Conservation (phyloP, 2,797 vertebrate species). For the Acanthopagrus latus region DNA sequence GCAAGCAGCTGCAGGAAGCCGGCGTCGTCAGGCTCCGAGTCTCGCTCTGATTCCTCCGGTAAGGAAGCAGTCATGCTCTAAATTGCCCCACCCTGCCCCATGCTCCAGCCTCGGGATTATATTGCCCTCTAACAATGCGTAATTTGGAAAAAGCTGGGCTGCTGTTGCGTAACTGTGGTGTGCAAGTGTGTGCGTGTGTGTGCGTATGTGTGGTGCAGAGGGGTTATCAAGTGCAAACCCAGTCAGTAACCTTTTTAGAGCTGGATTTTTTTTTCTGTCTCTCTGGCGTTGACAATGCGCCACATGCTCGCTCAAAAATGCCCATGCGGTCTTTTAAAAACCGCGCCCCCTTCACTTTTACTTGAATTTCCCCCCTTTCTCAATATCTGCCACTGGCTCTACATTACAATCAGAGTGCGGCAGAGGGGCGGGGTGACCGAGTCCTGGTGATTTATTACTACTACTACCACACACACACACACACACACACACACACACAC, state of each 20-base stretch:
- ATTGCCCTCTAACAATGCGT: constrained; percentile 74
- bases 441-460: constrained; percentile 63
- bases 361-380: constrained; percentile 17
- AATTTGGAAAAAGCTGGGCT: constrained; percentile 54
- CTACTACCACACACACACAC: too few relatives aligned
- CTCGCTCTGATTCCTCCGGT: constrained; percentile 96
- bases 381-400: constrained; percentile 38
- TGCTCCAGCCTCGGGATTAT: constrained; percentile 51
- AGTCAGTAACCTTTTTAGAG: constrained; percentile 14
- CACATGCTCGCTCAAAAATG: constrained; percentile 43
- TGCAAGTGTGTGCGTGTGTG: constrained; percentile 10
- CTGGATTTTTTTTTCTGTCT: neutral
- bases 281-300: constrained; percentile 20
- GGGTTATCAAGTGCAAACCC: constrained; percentile 53
- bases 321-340: constrained; percentile 62
- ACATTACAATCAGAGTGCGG: constrained; percentile 68
- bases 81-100: constrained; percentile 68
- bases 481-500: constrained; percentile 29
- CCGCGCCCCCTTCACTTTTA: constrained; percentile 62
- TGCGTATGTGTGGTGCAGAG: constrained; percentile 33
- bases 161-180: constrained; percentile 66
- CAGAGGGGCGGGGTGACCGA: constrained; percentile 58
- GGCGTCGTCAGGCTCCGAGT: constrained; percentile 94
- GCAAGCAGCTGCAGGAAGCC: constrained; percentile 87
- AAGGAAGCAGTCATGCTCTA: constrained; percentile 80